Evolutionary conservation across 2,113 vertebrate species (phyloP).

Genomic region (Oncorhynchus gorbuscha): DNA sequence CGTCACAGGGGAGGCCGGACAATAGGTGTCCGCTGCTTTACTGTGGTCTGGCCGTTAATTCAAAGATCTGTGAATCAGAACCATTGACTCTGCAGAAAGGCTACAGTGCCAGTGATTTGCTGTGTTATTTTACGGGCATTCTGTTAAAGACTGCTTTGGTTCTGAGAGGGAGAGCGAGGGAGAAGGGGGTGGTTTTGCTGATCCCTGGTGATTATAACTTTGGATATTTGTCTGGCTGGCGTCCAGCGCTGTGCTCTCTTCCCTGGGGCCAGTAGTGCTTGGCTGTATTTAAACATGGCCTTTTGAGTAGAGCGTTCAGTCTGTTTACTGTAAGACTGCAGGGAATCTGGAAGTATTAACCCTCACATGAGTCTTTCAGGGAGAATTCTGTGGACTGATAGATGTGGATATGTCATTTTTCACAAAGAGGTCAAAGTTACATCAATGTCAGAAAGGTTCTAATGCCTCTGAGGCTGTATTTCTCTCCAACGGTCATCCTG

Average conservation of each 20-base stretch:
- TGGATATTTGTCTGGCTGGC: slow-evolving; percentile 49
- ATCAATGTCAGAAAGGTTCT: no score
- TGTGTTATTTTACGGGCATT: slow-evolving; percentile 18
- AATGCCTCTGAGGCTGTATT: slow-evolving; percentile 12
- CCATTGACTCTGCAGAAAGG: slow-evolving; percentile 47
- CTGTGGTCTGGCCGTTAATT: slow-evolving; percentile 45
- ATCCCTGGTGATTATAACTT: slow-evolving; percentile 48
- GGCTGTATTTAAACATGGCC: slow-evolving; percentile 59
- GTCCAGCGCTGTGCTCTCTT: slow-evolving; percentile 48
- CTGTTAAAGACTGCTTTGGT: neutral
- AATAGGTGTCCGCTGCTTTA: slow-evolving; percentile 9
- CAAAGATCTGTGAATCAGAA: slow-evolving; percentile 61
- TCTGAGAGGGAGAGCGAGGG: slow-evolving; percentile 26
- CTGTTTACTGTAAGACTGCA: slow-evolving; percentile 58
- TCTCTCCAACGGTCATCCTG: neutral
- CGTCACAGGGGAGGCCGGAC: slow-evolving; percentile 37
- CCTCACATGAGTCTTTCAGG: slow-evolving; percentile 45
- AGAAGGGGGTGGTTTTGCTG: slow-evolving; percentile 18
- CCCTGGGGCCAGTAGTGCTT: slow-evolving; percentile 43
- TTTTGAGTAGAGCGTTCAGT: slow-evolving; percentile 25
- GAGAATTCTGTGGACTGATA: no score
- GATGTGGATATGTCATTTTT: no score
- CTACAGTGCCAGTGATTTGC: slow-evolving; percentile 35
- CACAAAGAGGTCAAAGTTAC: no score
- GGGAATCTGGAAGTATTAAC: slow-evolving; percentile 60